Percentiles rank a stretch among this genome's conserved stretches.
phyloP scores from a whole-genome alignment of 2,113 vertebrate species.

The Nycticorax nycticorax region DNA sequence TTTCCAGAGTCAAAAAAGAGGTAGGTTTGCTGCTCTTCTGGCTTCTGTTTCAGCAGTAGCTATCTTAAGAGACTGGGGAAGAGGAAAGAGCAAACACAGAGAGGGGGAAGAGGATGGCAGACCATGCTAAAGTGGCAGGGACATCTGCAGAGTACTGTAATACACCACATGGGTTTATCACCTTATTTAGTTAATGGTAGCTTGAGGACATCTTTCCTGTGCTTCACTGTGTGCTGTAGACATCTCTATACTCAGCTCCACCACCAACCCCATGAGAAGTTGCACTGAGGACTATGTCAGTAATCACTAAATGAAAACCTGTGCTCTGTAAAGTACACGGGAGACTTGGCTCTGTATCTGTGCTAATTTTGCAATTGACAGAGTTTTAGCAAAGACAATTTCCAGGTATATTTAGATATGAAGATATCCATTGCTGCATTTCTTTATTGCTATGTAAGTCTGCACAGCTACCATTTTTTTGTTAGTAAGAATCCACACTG shows the following conservation, averaged over 20 bases:
- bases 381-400: background rate
- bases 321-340: background rate
- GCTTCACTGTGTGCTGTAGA: background rate
- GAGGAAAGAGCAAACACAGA: background rate
- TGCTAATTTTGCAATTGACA: background rate
- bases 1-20: background rate
- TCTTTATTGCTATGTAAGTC: background rate
- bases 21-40: background rate
- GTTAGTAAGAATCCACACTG: background rate
- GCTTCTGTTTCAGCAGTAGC: background rate
- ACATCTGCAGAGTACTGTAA: background rate
- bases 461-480: background rate
- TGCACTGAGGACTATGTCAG: background rate
- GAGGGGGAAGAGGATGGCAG: background rate
- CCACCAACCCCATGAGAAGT: background rate
- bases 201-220: background rate
- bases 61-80: background rate
- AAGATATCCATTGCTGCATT: background rate
- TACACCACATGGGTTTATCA: background rate
- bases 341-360: background rate
- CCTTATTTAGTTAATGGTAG: background rate
- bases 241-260: background rate
- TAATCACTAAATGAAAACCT: background rate
- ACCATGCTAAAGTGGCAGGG: background rate
- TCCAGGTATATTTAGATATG: background rate